Evolutionary conservation across 2,797 vertebrate genomes (phyloP), one percentile per base, ranked within the genome.

Genomic region (Acrossocheilus fasciatus): DNA sequence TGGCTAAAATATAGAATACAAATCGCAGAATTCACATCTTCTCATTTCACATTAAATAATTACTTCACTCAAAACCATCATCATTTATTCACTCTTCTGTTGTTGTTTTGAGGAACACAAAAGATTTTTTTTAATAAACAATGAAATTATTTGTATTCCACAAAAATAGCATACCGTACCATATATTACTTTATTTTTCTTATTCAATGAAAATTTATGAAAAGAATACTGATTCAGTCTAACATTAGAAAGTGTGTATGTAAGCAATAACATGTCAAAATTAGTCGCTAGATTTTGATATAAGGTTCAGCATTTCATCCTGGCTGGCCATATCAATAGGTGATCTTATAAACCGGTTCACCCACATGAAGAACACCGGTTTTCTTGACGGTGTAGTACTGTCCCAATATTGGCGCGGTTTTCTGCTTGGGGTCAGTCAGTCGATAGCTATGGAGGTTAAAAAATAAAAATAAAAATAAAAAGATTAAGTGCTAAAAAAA

Each of bases 311-410:
- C 20, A 41, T 59, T 78, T 34, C 23, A 41, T 82, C 54, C 23
- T 17, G 4, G 4, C 18, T 54, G 41, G 57, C 4, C 6, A 10
- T 26, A n/a, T 95, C 88, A 96, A 10, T 88, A 88, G 87, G 91
- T 81, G 84, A 98, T 94, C 92, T 89, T 95, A 91, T 96, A 98
- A 75, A 99, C 97, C 0, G 94, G 94, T 80, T 99, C 97, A 6
- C 98, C 98, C 62, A 98, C 95, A 91, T 93, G 94, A 90, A 99
- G 88, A 0, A 82, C 90, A 73, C 98, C 98, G 0, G 93, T 94
- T 95, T 93, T 95, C 92, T 96, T 95, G 91, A 99, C 93, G 0
- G 87, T 94, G 90, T 95, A 98, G 91, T 98, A 95, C 84, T 96
- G 96, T 20, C 98, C 98, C 80, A 99, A 97, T 87, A 98, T 88